phyloP scores from a whole-genome alignment of 1,140 invertebrate genomes.

The Drosophila tani region DNA sequence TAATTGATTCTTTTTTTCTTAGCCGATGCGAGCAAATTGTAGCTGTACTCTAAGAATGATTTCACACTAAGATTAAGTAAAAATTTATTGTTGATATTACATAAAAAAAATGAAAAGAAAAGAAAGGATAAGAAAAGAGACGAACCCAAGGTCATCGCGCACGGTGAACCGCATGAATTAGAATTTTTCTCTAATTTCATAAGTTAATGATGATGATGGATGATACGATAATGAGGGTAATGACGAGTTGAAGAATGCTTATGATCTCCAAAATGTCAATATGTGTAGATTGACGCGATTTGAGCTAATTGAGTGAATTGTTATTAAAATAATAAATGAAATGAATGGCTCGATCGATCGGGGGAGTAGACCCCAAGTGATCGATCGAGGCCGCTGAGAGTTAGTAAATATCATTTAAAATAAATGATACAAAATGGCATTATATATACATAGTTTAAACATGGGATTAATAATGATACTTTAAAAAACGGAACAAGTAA shows the following conservation, averaged over 20 bases:
- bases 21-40: conserved; percentile 79
- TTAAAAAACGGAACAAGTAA: conserved; percentile 62
- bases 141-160: neutral
- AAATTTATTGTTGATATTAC: conserved; percentile 83
- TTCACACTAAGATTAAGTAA: conserved; percentile 79
- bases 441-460: conserved; percentile 83
- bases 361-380: neutral
- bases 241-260: conserved; percentile 66
- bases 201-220: conserved; percentile 63
- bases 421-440: conserved; percentile 74
- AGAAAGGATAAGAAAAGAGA: conserved; percentile 18
- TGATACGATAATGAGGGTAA: conserved; percentile 42
- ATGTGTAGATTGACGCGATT: conserved; percentile 77
- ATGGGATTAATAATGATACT: conserved; percentile 75
- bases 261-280: conserved; percentile 77
- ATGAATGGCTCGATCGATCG: conserved; percentile 53
- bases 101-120: conserved; percentile 50
- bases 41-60: conserved; percentile 78
- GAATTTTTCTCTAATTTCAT: conserved; percentile 81
- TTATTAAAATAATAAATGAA: conserved; percentile 81
- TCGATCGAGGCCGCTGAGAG: conserved; percentile 58
- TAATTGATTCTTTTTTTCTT: conserved; percentile 65
- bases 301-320: conserved; percentile 83
- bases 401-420: conserved; percentile 81
- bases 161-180: conserved; percentile 62